These are phyloP conservation scores for Acrossocheilus wenchowensis DNA, from an alignment of 2,797 vertebrate genomes.

Conservation along the genomic window DNA sequence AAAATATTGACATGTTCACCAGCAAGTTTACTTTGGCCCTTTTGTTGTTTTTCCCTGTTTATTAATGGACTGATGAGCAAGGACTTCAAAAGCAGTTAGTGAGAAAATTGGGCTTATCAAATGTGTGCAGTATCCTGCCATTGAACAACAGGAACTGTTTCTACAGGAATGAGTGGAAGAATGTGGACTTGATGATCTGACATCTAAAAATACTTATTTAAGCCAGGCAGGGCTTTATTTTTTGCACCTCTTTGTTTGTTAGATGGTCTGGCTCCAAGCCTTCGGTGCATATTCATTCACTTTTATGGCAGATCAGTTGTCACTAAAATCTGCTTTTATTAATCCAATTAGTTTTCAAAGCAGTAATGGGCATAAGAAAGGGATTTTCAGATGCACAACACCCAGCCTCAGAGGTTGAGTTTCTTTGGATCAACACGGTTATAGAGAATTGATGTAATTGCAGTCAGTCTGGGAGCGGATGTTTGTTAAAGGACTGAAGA, in stretches of 20 bases:
- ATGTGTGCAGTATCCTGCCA: conserved; percentile 67
- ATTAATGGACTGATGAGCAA: conserved; percentile 57
- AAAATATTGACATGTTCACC: conserved; percentile 56
- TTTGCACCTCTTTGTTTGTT: conserved; percentile 55
- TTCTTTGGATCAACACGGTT: conserved; percentile 69
- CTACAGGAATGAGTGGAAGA: conserved; percentile 70
- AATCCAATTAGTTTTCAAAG: conserved; percentile 59
- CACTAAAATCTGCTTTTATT: conserved; percentile 46
- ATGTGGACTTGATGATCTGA: conserved; percentile 67
- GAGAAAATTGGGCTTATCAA: conserved; percentile 68
- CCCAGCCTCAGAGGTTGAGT: conserved; percentile 41
- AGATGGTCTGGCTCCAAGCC: conserved; percentile 30
- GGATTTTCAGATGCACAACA: conserved; percentile 24
- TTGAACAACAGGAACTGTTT: conserved; percentile 71
- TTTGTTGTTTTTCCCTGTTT: conserved; percentile 54
- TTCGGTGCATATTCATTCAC: conserved; percentile 33
- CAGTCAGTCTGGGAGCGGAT: conserved; percentile 68
- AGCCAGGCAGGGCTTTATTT: conserved; percentile 60
- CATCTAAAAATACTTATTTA: conserved; percentile 75
- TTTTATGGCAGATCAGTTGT: conserved; percentile 50
- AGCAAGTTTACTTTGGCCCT: conserved; percentile 54
- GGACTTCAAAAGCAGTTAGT: conserved; percentile 55
- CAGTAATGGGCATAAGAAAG: conserved; percentile 37
- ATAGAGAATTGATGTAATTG: conserved; percentile 75
- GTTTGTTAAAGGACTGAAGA: conserved; percentile 74